phyloP scores from a whole-genome alignment of 1,140 invertebrate species.

The Leptinotarsa defecta region DNA sequence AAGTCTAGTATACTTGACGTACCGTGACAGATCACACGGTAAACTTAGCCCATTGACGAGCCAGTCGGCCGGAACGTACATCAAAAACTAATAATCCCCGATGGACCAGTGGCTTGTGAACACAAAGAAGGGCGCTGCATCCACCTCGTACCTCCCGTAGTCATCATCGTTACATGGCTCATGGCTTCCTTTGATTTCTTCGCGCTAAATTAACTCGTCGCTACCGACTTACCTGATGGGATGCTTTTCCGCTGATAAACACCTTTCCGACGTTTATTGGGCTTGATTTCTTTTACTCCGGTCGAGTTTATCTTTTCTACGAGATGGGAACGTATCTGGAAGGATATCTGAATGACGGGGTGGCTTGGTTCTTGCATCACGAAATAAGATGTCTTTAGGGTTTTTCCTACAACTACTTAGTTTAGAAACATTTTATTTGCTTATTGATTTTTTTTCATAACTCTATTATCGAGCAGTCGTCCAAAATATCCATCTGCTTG shows the following conservation, averaged over 20 bases:
- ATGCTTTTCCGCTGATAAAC: slow-evolving; percentile 2
- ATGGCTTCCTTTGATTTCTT: slow-evolving; percentile 19
- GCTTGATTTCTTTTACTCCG: slow-evolving; percentile 13
- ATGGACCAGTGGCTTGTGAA: slow-evolving; percentile 29
- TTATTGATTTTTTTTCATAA: too few species aligned
- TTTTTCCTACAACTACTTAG: too few species aligned
- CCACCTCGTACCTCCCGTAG: slow-evolving; percentile 19
- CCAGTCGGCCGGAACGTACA: neutral
- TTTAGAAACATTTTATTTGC: too few species aligned
- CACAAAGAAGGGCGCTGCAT: slow-evolving; percentile 18
- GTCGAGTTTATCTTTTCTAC: neutral
- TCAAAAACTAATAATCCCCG: slow-evolving; percentile 28
- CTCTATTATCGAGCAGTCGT: too few species aligned
- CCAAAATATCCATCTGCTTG: too few species aligned
- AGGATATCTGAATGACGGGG: too few species aligned
- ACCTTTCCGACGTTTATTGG: slow-evolving; percentile 24
- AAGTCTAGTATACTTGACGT: slow-evolving; percentile 19
- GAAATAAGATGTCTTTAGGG: too few species aligned
- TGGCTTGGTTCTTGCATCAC: too few species aligned
- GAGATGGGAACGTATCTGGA: neutral
- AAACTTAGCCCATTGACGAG: slow-evolving; percentile 22
- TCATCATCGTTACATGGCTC: slow-evolving; percentile 15
- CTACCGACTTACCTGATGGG: slow-evolving; percentile 22
- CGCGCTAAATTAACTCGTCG: slow-evolving; percentile 25
- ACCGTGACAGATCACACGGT: slow-evolving; percentile 23